phyloP scores from a whole-genome alignment of 1,140 invertebrate species.

The Nasonia giraulti region DNA sequence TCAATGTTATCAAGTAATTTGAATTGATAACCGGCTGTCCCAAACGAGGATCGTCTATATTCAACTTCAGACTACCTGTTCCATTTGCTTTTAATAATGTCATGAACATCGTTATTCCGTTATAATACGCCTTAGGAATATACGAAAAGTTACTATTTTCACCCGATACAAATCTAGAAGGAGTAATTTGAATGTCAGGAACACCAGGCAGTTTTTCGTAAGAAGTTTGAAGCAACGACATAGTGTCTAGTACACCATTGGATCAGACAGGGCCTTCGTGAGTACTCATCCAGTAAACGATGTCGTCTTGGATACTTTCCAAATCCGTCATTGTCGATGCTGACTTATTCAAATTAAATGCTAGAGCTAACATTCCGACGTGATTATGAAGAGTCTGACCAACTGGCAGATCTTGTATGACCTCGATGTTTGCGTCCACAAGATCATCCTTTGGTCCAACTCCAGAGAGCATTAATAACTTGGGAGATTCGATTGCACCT shows the following conservation, averaged over 20 bases:
- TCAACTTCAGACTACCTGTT: not conserved
- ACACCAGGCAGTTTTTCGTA: not conserved
- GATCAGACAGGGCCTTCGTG: slow-evolving; percentile 6
- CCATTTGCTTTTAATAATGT: not conserved
- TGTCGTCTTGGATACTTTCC: not conserved
- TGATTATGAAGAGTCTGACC: slow-evolving; percentile 13
- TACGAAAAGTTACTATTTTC: not conserved
- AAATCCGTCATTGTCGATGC: not conserved
- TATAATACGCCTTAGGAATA: not conserved
- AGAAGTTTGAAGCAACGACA: not conserved
- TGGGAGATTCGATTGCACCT: slow-evolving; percentile 1
- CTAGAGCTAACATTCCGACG: not conserved
- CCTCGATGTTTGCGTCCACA: not conserved
- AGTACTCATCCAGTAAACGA: slow-evolving; percentile 11
- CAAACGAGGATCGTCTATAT: not conserved
- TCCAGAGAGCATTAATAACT: slow-evolving; percentile 11
- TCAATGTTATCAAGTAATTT: not conserved
- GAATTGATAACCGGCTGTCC: not conserved
- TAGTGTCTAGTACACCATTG: not conserved
- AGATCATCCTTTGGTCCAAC: slow-evolving; percentile 11
- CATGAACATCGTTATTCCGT: not conserved
- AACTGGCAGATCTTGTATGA: slow-evolving; percentile 6
- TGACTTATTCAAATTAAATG: not conserved
- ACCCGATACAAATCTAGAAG: not conserved
- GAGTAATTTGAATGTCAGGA: not conserved